A percentile compares a stretch with the other conserved stretches of the same genome.
phyloP scores from a whole-genome alignment of 92 coral and sea anemone species.

The Heliopora coerulea region DNA sequence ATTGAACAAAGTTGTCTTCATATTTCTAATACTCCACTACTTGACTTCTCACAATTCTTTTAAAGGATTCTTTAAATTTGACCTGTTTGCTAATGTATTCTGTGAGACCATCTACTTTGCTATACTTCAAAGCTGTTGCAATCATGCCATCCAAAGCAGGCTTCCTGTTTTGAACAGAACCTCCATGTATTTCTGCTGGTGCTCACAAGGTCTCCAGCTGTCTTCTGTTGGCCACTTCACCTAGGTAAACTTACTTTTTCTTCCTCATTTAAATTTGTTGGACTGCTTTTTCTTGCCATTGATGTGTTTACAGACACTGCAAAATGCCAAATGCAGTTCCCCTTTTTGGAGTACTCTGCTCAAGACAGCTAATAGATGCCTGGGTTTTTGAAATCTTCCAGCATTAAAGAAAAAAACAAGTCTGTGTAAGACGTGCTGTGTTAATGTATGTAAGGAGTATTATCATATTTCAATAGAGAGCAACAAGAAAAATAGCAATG shows the following conservation, averaged over 20 bases:
- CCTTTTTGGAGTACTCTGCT: neutral
- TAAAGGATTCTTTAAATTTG: neutral
- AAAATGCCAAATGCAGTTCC: neutral
- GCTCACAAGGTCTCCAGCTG: constrained; percentile 65
- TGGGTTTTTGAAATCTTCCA: no score
- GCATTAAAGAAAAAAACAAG: no score
- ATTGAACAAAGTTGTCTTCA: constrained; percentile 43
- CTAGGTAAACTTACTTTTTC: constrained; percentile 37
- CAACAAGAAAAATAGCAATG: no score
- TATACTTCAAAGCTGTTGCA: constrained; percentile 43
- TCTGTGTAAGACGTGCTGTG: no score
- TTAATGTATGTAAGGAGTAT: no score
- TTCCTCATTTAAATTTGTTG: constrained; percentile 9
- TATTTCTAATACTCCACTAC: constrained; percentile 42
- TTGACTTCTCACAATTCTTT: neutral
- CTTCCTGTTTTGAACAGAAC: constrained; percentile 46
- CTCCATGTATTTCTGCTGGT: constrained; percentile 44
- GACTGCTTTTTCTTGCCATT: constrained; percentile 1
- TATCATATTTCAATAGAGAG: no score
- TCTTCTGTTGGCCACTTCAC: constrained; percentile 54
- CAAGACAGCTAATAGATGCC: no score
- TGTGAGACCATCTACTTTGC: constrained; percentile 23
- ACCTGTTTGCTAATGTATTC: constrained; percentile 14
- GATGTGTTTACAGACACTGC: neutral
- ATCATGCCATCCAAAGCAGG: constrained; percentile 23